Base-by-base conservation (phyloP, 2,797 vertebrate genomes). In the Rhabdophis nuchalis region DNA sequence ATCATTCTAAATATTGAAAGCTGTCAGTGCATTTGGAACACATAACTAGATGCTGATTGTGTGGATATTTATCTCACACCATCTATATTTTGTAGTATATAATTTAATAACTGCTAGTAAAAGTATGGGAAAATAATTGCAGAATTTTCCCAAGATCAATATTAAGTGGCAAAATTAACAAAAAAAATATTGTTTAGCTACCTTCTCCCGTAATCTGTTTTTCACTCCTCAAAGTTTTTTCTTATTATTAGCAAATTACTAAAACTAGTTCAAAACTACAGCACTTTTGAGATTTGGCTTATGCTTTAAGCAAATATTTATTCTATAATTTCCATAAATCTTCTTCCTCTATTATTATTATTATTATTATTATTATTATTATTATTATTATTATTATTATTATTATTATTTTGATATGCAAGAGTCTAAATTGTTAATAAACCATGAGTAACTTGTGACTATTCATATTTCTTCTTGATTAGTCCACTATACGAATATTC, bases 371-470 rank as follows among this genome's bases (percentile, higher is more conserved):
- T n/a, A n/a, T n/a, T n/a, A n/a, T n/a, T n/a, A n/a, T n/a, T n/a
- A n/a, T n/a, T n/a, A n/a, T n/a, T n/a, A n/a, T n/a, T n/a, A n/a
- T n/a, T n/a, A n/a, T n/a, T n/a, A n/a, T n/a, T n/a, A n/a, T n/a
- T n/a, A n/a, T n/a, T n/a, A n/a, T n/a, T n/a, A n/a, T 94, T 85
- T 94, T 95, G 89, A 2, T 5, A 53, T 46, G 18, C 12, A 93
- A 94, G 93, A 95, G 92, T 25, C 54, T 93, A 93, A 92, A 2
- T 46, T 94, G 95, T 92, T 87, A 95, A 96, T 89, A 90, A 89
- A 94, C 85, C 86, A 89, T 96, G 91, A 95, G 96, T 93, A 4
- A 50, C 46, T 50, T 89, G 68, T 91, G 86, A 86, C 92, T 77
- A 72, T 93, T 72, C 94, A 96, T 77, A 94, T 87, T 27, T 90